phyloP scores from a whole-genome alignment of 1,140 invertebrate species.

The Babylonia areolata region DNA sequence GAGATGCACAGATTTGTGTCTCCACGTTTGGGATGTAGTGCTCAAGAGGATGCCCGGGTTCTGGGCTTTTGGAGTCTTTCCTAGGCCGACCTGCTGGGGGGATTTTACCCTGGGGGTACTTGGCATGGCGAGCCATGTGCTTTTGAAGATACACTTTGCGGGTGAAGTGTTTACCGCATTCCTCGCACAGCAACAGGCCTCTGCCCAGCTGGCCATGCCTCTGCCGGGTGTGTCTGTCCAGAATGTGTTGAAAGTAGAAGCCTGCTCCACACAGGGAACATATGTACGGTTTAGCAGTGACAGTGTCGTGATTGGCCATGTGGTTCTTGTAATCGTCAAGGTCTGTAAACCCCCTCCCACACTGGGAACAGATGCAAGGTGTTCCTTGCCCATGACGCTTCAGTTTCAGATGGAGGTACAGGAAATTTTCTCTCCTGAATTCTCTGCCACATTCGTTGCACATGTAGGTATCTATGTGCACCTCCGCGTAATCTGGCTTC shows the following conservation, averaged over 20 bases:
- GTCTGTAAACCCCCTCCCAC: background rate
- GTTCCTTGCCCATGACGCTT: background rate
- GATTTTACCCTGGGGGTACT: conserved; percentile 5
- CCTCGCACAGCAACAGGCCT: background rate
- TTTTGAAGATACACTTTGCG: background rate
- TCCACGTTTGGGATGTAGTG: background rate
- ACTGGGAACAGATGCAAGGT: background rate
- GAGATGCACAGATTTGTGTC: background rate
- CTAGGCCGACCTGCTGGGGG: background rate
- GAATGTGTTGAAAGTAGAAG: conserved; percentile 77
- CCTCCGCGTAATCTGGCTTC: background rate
- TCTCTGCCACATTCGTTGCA: background rate
- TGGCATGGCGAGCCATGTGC: background rate
- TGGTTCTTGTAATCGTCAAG: background rate
- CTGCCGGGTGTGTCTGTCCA: background rate
- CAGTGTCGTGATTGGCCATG: conserved; percentile 25
- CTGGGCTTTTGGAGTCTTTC: background rate
- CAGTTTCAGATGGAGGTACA: background rate
- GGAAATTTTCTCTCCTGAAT: background rate
- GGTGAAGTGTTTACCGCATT: conserved; percentile 8
- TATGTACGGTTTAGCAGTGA: conserved; percentile 86
- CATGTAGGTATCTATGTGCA: background rate
- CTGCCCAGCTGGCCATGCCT: background rate
- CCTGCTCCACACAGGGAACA: conserved; percentile 95
- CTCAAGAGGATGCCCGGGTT: background rate